Evolutionary conservation across 2,113 vertebrate genomes (phyloP), one percentile per base, ranked within the genome.

Genomic region (Dicaeum eximium): DNA sequence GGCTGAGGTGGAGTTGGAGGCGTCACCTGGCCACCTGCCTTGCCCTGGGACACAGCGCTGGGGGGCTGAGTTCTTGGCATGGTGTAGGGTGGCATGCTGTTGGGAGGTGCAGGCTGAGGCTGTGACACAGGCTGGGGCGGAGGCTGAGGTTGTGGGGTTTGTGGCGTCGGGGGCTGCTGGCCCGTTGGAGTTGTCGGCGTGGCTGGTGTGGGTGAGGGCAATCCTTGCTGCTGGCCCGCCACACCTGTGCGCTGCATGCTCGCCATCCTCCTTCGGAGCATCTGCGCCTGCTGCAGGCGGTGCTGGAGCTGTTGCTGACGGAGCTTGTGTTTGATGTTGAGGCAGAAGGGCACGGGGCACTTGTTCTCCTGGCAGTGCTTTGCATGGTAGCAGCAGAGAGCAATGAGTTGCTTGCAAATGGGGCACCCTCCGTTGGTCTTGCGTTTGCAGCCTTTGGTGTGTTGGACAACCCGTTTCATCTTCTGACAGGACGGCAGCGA

Each of bases 311-410:
- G 99, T 80, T 99, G 99, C 80, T 99, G 99, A 38, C 99, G 98
- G 27, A 99, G 98, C 96, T 99, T 99, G 73, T 99, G 99, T 98
- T 99, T 99, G 88, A 99, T 99, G 96, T 99, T 99, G 91, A 99
- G 98, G 94, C 99, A 99, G 97, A 99, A 99, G 10, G 99, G 99
- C 97, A 99, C 99, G 0, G 99, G 99, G 92, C 99, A 99, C 97
- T 99, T 99, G 98, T 99, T 99, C 98, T 99, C 99, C 98, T 99
- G 99, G 98, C 99, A 99, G 98, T 99, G 99, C 97, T 99, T 99
- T 79, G 99, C 99, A 0, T 99, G 99, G 96, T 99, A 99, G 98
- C 99, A 99, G 97, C 99, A 99, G 60, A 99, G 98, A 25, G 99
- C 99, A 5, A 99, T 99, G 89, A 99, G 99, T 92, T 99, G 99